A percentile compares a stretch with the other conserved stretches of the same genome.
Conservation (phyloP, 2,797 vertebrate species). For the Tachyglossus aculeatus region DNA sequence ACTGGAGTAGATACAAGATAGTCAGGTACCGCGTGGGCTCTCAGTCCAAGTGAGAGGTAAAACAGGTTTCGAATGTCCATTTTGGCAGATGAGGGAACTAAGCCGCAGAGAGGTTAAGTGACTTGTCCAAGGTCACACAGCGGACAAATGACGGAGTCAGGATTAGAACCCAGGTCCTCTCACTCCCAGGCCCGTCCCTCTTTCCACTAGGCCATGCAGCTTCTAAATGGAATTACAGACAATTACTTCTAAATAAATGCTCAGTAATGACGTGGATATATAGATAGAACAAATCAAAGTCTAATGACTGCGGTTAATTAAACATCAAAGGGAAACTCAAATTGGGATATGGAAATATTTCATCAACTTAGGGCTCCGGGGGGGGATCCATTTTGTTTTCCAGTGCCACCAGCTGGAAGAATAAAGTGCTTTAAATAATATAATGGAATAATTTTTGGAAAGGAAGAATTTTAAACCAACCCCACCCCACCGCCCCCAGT, state of each 20-base stretch:
- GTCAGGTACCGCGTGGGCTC: too few species aligned
- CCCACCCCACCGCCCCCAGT: neutral
- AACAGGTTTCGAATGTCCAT: too few species aligned
- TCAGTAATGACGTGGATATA: neutral
- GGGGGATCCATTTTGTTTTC: neutral
- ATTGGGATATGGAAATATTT: conserved; percentile 9
- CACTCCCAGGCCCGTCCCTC: too few species aligned
- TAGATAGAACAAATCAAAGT: neutral
- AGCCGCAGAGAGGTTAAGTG: too few species aligned
- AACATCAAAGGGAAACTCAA: conserved; percentile 22
- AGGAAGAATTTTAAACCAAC: neutral
- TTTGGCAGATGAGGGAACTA: too few species aligned
- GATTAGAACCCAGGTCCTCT: too few species aligned
- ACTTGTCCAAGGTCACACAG: too few species aligned
- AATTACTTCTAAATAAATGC: conserved; percentile 10
- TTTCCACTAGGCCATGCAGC: too few species aligned
- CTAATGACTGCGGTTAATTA: neutral
- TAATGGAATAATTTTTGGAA: neutral
- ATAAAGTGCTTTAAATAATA: neutral
- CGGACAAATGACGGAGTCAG: too few species aligned
- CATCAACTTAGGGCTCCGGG: neutral
- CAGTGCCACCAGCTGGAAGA: neutral
- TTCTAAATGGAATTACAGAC: too few species aligned
- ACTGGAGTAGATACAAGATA: too few species aligned
- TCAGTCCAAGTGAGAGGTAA: too few species aligned